Evolutionary conservation across 2,113 vertebrate species (phyloP), one percentile per base, ranked within the genome.

Genomic region (Syrrhaptes paradoxus): DNA sequence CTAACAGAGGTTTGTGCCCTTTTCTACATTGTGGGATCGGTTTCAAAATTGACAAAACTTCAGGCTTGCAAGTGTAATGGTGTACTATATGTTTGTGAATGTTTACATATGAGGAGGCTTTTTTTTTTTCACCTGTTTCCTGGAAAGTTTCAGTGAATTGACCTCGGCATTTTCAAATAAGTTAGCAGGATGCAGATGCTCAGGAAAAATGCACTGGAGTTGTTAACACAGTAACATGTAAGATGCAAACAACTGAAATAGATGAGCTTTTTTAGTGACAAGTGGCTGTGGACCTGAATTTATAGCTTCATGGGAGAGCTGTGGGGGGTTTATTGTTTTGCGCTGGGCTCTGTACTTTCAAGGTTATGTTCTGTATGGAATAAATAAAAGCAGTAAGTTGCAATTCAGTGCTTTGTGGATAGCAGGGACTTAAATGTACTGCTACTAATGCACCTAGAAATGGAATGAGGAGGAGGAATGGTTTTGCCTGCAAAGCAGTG

Each of bases 1-100:
- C 34, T 59, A 18, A 20, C 19, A 10, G 41, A 36, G 31, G 6
- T 54, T 52, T 25, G 74, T 57, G 46, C 17, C 46, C 29, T 66
- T 25, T 17, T 54, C 46, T 32, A 4, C 18, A 1, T 11, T 7
- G 3, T 19, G 28, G 62, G 28, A n/a, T 34, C 1, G 0, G 5
- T 48, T 79, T 75, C 31, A 29, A 8, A 48, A 52, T 0, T 7
- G 19, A 12, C 34, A 48, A 7, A n/a, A 14, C 18, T 6, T 5
- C 2, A n/a, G 73, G 4, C 32, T 82, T 49, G 45, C 11, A 17
- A 59, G 67, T 10, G 15, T 26, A 70, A n/a, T 2, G 1, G 22
- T 54, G 16, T 19, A 3, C 3, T 36, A 1, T 24, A 24, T 52
- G 13, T 46, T 78, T 74, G 36, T 36, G 38, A 54, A 70, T 63